Evolutionary conservation across 2,888 invertebrate genomes (phyloP), one percentile per base, ranked within the genome.

Genomic region (Nycteola revayana): DNA sequence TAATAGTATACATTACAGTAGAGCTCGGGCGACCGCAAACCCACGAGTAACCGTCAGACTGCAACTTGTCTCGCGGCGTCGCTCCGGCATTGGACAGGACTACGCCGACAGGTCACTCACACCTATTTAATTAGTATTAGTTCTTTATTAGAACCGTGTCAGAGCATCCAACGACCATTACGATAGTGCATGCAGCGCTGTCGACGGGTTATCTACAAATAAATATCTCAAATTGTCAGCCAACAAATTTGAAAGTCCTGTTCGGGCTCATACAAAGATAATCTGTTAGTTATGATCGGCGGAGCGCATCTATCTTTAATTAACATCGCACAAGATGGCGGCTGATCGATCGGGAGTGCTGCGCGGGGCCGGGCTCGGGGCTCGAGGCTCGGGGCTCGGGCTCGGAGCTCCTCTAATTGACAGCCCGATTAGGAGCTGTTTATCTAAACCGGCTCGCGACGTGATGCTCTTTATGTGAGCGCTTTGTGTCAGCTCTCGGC

Each of bases 191-290:
- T 25, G 20, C 30, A 24, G 25, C 31, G 25, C 43, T 46, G 54
- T 46, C 53, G 31, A 40, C 40, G 40, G 40, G 38, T 63, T 75
- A 75, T 75, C 75, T 62, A 41, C 39, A 54, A 48, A 64, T 61
- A 60, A 60, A 63, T 66, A 75, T 73, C 73, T 68, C 60, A 51
- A 38, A 58, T 58, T 58, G 66, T 66, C 70, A 66, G 67, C 57
- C 66, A 67, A 69, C 76, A 72, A 71, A 74, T 75, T 74, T 52
- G 60, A 72, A 67, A 68, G 63, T 67, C 69, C 70, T 66, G 74
- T 66, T 59, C 56, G 57, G 33, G 49, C 54, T 49, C 49, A 48
- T 47, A 50, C 50, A 47, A 42, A 55, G 60, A 60, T 68, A 56
- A 67, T 67, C 68, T 60, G 49, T 49, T 52, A 60, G 59, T 59